Evolutionary conservation across 1,140 invertebrate genomes (phyloP).

Genomic region (Homalodisca vitripennis): DNA sequence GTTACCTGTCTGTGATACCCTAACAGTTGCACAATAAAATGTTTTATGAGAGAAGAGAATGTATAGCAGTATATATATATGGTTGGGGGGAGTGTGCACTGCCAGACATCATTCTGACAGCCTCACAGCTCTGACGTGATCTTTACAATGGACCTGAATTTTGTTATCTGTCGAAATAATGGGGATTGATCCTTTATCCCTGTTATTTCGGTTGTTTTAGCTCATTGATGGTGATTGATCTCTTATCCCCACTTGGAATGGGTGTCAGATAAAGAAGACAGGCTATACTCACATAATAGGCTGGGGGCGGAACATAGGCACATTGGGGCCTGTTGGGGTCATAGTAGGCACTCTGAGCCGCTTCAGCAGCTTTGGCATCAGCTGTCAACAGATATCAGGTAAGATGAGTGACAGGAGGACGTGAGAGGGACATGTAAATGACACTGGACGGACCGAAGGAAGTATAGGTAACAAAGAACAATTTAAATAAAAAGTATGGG

Average conservation of each 20-base stretch:
- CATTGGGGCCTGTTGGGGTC: conserved; percentile 80
- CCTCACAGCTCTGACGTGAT: neutral
- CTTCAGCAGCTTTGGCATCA: conserved; percentile 84
- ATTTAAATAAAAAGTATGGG: neutral
- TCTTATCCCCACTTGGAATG: neutral
- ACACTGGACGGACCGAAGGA: neutral
- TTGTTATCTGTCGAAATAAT: neutral
- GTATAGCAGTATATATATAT: no score
- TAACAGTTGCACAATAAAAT: no score
- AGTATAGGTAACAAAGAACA: neutral
- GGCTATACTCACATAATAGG: conserved; percentile 69
- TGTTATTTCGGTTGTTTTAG: neutral
- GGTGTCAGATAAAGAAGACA: neutral
- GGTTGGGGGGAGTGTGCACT: neutral
- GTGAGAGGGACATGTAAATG: neutral
- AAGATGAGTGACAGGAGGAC: neutral
- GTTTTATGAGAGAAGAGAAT: no score
- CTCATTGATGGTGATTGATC: neutral
- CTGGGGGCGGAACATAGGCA: conserved; percentile 81
- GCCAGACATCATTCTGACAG: neutral
- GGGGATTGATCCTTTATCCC: neutral
- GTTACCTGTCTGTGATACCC: no score
- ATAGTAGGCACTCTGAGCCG: conserved; percentile 83
- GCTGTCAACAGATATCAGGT: conserved; percentile 29
- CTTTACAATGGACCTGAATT: neutral